These are phyloP conservation scores for Ammodytes dubius DNA, from an alignment of 2,113 vertebrate genomes.

Conservation along the genomic window DNA sequence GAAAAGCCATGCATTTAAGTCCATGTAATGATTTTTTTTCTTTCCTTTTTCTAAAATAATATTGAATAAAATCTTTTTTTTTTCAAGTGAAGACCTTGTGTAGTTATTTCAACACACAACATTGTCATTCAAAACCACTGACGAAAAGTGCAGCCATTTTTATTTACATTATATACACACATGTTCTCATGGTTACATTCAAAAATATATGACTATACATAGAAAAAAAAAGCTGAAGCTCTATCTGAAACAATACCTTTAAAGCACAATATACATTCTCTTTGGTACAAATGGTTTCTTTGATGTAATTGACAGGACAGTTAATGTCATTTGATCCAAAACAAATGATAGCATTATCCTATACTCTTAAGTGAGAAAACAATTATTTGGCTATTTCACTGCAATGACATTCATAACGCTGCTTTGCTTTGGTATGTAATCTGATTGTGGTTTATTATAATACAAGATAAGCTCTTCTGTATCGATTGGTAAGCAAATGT, in stretches of 20 bases:
- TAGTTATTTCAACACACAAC: neutral
- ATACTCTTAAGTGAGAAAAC: neutral
- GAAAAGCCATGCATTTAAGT: conserved; percentile 29
- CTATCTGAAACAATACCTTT: conserved; percentile 1
- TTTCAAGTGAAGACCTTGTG: neutral
- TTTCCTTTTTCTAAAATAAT: conserved; percentile 54
- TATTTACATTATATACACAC: conserved; percentile 83
- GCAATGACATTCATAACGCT: conserved; percentile 52
- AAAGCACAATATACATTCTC: conserved; percentile 50
- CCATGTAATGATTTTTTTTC: conserved; percentile 25
- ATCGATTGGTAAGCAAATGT: neutral
- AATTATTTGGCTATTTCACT: neutral
- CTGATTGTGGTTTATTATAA: neutral
- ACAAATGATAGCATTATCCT: neutral
- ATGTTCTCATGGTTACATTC: conserved; percentile 72
- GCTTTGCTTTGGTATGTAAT: conserved; percentile 15
- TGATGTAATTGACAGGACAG: neutral
- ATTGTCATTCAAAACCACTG: neutral
- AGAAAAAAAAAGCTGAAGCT: conserved; percentile 46
- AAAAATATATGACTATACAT: conserved; percentile 52
- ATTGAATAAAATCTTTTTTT: conserved; percentile 51
- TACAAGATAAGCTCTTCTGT: neutral
- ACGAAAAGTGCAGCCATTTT: conserved; percentile 67
- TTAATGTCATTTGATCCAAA: neutral
- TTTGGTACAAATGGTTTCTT: conserved; percentile 15